Evolutionary conservation across 2,113 vertebrate genomes (phyloP), one percentile per base, ranked within the genome.

Genomic region (Podarcis muralis): DNA sequence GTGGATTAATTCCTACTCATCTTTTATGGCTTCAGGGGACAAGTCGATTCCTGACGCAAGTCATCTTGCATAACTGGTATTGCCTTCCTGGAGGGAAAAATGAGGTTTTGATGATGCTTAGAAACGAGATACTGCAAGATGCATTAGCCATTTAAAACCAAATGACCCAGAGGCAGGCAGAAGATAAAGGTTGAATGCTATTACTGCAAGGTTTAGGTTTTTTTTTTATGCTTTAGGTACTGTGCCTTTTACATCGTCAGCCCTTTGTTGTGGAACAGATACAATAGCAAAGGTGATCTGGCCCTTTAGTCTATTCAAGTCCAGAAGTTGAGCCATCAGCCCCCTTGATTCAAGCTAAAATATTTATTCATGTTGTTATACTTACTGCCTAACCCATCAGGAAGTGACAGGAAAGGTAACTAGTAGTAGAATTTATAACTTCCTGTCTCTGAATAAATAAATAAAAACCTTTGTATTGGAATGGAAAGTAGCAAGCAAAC

Each of bases 111-210:
- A 87, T 89, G 65, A 84, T 57, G 27, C 75, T 71, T 84, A 16
- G 69, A 72, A 90, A 87, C 3, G 6, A 87, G 85, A 90, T 79
- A 66, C 53, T n/a, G 30, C 20, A 43, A 75, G 62, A 53, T 57
- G 43, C n/a, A 71, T 87, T 88, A 57, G 68, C 78, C 85, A 37
- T 87, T 87, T 74, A 62, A 89, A 72, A 65, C 66, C 66, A 80
- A 81, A 74, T 89, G 76, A 65, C 83, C 48, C 76, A 59, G 68
- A 85, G 76, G 48, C 57, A 83, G 57, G 69, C 12, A 11, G 68
- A 72, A n/a, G 32, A 79, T 72, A 74, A 79, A 76, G 2, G 2
- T 53, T 84, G 57, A 84, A 59, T 76, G 35, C 1, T 65, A 66
- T 84, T 79, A 48, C 11, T 86, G 4, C 65, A 62, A 20, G n/a